A percentile compares a stretch with the other conserved stretches of the same genome.
Conservation (phyloP, 2,113 vertebrate genomes). For the Chaenogobius annularis region DNA sequence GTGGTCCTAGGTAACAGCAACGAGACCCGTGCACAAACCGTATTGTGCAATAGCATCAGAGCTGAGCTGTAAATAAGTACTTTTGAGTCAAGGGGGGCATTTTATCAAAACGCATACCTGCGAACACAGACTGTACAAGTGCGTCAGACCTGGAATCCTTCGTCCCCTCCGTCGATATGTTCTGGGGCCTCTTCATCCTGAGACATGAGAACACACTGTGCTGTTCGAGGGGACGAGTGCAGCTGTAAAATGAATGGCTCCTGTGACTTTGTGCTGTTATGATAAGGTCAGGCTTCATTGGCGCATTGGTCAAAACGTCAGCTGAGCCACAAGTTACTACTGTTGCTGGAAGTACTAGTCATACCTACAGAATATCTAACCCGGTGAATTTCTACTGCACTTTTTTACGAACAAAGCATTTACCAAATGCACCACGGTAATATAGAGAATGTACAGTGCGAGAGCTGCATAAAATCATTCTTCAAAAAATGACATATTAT, state of each 20-base stretch:
- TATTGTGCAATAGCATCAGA: background rate
- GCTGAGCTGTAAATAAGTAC: conserved; percentile 68
- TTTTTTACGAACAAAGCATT: too few species aligned
- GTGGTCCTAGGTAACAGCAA: background rate
- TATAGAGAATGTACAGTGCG: too few species aligned
- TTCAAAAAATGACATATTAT: background rate
- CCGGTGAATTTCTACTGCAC: too few species aligned
- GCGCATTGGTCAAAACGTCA: conserved; percentile 44
- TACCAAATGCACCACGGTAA: too few species aligned
- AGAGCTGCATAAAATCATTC: background rate
- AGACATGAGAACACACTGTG: conserved; percentile 18
- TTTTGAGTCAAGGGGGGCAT: conserved; percentile 72
- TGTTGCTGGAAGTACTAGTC: background rate
- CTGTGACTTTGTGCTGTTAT: conserved; percentile 31
- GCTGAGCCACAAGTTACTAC: conserved; percentile 2
- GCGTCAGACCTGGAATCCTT: conserved; percentile 24
- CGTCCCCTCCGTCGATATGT: conserved; percentile 27
- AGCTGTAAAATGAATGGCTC: conserved; percentile 13
- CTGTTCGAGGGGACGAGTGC: conserved; percentile 14
- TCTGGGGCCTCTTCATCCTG: conserved; percentile 43
- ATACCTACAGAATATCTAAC: background rate
- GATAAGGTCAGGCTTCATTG: conserved; percentile 48
- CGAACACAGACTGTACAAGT: conserved; percentile 24
- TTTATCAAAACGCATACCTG: conserved; percentile 53
- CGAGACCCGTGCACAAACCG: background rate